Base-by-base conservation (phyloP, 2,888 invertebrate species). In the Acleris sparsana region DNA sequence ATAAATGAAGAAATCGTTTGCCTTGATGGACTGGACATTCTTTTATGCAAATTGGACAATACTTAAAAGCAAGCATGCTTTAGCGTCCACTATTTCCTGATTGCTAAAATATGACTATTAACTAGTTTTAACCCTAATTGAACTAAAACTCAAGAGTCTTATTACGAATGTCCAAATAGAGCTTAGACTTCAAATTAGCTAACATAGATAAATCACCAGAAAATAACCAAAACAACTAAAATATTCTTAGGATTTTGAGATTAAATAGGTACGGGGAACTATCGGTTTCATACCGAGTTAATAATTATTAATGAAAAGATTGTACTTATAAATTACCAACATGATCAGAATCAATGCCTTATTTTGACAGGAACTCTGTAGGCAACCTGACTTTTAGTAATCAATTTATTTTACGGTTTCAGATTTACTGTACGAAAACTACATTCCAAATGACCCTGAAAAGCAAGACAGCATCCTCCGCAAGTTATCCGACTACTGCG, bases 401-500 rank as follows among this genome's bases (percentile, higher is more conserved):
- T 25, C 22, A 29, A 49, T 17, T 2, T 9, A 18, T 53, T 58
- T 49, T 43, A 17, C 39, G 16, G 56, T 94, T 94, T 44, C 93
- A 96, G 96, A 92, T 76, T 88, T 95, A 16, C 84, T 95, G 0
- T 89, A 93, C 69, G 85, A 91, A 63, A 93, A 95, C 79, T 95
- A 95, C 80, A 85, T 93, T 62, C 93, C 94, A 25, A 88, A 90
- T 55, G 86, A 91, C 59, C 90, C 91, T 1, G 92, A 93, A 62
- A 93, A 93, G 69, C 94, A 94, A 70, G 88, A 93, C 69, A 93
- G 93, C 57, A 94, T 96, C 44, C 88, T 95, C 39, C 83, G 90
- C 6, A 95, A 94, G 76, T 89, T 97, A 9, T 93, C 94, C 0
- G 93, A 93, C 9, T 97, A 96, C 80, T 97, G 97, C 78, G 96